Base-by-base conservation (phyloP, 2,888 invertebrate genomes). In the Endomychus coccineus region DNA sequence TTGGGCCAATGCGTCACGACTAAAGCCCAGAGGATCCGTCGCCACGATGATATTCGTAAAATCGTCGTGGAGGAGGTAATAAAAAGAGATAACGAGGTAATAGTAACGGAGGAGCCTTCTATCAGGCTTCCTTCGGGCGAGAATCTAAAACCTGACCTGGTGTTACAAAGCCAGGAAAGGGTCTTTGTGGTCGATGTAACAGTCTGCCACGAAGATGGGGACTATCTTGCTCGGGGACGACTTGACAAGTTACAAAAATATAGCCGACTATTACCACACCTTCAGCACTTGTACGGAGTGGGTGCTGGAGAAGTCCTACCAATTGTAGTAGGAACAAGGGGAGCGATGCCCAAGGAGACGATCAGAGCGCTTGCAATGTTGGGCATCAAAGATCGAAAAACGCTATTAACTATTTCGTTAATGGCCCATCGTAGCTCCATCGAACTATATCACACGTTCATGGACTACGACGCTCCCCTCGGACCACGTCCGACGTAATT, bases 271-370 rank as follows among this genome's bases (percentile, higher is more conserved):
- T n/a, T n/a, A n/a, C n/a, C n/a, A n/a, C n/a, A n/a, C n/a, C n/a
- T n/a, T n/a, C n/a, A n/a, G n/a, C n/a, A n/a, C n/a, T n/a, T n/a
- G 10, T 3, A 24, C 11, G 13, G 14, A 12, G 7, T 2, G 3
- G 11, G 14, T 2, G 2, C 3, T 2, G 29, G 16, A 16, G 7
- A 7, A 11, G 29, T 57, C 27, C 44, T 58, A 27, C 58, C 58
- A 0, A 46, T 58, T 4, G 54, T 60, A 21, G 49, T 60, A n/a
- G 57, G 59, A 2, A 55, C 56, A 16, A 41, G 58, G 38, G 57
- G 29, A 2, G 29, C n/a, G 2, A 29, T 16, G 29, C 29, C 17
- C 3, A 16, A 16, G 29, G 56, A 42, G 24, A 61, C 58, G 9
- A 14, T 49, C 9, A 4, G 11, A 1, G 37, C 41, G 16, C 42